phyloP scores from a whole-genome alignment of 2,888 invertebrate genomes.

The Exocentrus adspersus region DNA sequence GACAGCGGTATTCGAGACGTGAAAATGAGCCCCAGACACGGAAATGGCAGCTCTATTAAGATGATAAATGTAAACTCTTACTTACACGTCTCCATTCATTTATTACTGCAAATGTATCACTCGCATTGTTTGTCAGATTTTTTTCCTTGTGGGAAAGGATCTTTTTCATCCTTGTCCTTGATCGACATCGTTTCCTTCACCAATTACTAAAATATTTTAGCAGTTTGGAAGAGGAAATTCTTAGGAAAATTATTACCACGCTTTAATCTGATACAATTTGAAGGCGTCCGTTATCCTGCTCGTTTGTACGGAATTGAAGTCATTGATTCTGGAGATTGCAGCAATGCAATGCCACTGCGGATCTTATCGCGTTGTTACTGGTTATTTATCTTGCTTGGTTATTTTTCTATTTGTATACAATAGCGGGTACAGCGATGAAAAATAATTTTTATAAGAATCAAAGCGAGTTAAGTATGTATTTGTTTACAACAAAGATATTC shows the following conservation, averaged over 20 bases:
- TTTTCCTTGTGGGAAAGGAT: conserved; percentile 1
- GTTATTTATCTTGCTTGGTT: neutral
- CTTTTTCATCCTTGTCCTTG: conserved; percentile 25
- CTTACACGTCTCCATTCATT: conserved; percentile 30
- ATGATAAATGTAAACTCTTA: conserved; percentile 37
- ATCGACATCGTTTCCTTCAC: too few relatives aligned
- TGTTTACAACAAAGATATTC: too few relatives aligned
- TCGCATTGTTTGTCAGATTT: conserved; percentile 26
- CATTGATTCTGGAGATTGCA: neutral
- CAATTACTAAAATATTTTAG: neutral
- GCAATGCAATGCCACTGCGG: neutral
- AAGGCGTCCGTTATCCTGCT: neutral
- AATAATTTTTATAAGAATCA: too few relatives aligned
- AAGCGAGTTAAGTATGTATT: too few relatives aligned
- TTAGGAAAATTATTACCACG: neutral
- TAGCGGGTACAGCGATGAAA: neutral
- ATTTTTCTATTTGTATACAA: neutral
- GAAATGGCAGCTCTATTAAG: conserved; percentile 30
- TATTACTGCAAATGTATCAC: conserved; percentile 33
- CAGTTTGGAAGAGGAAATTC: neutral
- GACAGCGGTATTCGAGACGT: conserved; percentile 22
- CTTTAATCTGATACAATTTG: neutral
- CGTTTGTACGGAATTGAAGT: neutral
- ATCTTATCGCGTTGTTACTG: neutral
- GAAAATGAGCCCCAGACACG: conserved; percentile 34